Evolutionary conservation across 2,797 vertebrate genomes (phyloP), one percentile per base, ranked within the genome.

Genomic region (Artibeus jamaicensis): DNA sequence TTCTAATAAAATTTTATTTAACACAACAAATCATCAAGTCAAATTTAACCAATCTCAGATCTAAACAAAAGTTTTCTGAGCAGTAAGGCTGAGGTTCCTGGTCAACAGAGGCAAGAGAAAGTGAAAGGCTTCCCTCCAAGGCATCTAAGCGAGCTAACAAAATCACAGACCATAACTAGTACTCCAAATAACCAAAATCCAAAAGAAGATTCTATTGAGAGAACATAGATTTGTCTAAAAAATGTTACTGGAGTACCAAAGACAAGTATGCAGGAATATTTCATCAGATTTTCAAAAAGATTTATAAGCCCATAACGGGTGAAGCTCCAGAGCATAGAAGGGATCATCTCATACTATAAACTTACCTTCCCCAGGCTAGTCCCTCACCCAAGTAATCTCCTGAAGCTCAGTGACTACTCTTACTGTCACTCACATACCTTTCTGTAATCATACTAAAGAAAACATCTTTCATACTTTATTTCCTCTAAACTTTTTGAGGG

Each of bases 261-360:
- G 44, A 76, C 19, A 50, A 50, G 18, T 76, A n/a, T 48, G 29
- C 19, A 76, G 19, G 46, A 50, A 6, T 50, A 50, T 77, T 93
- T 94, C 39, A 85, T 12, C 19, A 82, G 14, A 77, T 73, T 93
- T 96, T 95, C 46, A 55, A 53, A 90, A 90, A 16, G 8, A 92
- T 37, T 37, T 16, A 57, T 93, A 39, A 71, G 1, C 11, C 22
- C 10, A 57, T 34, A 84, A 42, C 68, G 11, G 12, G 19, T 21
- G 16, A 84, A 92, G 89, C 21, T 12, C 22, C 32, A 74, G 16
- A 92, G 24, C 19, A 92, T 44, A 92, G 44, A 78, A 26, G 10
- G 12, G 42, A 70, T 59, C 34, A 37, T 48, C 65, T 90, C 89
- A 24, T 67, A 32, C 42, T 84, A 7, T 86, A 92, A 90, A 14